Conservation (phyloP, 2,888 invertebrate genomes). For the Acanthosoma haemorrhoidale region DNA sequence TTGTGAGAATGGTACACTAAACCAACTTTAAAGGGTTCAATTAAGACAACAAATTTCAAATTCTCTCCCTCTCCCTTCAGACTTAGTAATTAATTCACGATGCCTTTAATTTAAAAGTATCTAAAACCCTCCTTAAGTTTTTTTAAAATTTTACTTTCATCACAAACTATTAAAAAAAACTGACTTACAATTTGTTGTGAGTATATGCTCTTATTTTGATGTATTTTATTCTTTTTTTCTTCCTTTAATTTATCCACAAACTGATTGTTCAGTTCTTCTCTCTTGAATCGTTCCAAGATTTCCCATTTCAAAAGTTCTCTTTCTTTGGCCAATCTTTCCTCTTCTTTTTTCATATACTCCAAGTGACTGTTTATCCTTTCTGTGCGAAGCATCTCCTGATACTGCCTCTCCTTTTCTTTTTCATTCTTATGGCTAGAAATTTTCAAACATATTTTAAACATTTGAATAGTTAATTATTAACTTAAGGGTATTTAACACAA, state of each 20-base stretch:
- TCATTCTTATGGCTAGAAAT: constrained; percentile 48
- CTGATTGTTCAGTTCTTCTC: constrained; percentile 50
- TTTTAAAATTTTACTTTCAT: too few relatives aligned
- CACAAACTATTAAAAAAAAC: too few relatives aligned
- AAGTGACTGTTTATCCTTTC: constrained; percentile 43
- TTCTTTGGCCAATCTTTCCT: constrained; percentile 46
- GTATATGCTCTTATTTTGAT: constrained; percentile 49
- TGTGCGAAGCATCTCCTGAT: constrained; percentile 44
- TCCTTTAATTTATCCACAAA: constrained; percentile 48
- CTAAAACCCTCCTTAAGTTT: too few relatives aligned
- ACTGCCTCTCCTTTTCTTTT: constrained; percentile 44
- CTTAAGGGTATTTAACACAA: not conserved
- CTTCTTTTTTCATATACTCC: constrained; percentile 44
- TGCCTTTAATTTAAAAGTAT: too few relatives aligned
- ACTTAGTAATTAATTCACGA: too few relatives aligned
- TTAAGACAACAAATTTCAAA: too few relatives aligned
- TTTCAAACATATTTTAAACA: too few relatives aligned
- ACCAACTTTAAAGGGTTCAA: too few relatives aligned
- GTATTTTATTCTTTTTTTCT: constrained; percentile 48
- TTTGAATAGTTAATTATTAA: too few relatives aligned
- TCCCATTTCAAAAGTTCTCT: constrained; percentile 52
- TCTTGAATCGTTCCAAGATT: constrained; percentile 56
- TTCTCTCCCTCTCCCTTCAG: too few relatives aligned
- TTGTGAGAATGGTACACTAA: too few relatives aligned
- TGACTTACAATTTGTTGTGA: constrained; percentile 51